Evolutionary conservation across 2,888 invertebrate genomes (phyloP).

Genomic region (Leptarthrus brevirostris): DNA sequence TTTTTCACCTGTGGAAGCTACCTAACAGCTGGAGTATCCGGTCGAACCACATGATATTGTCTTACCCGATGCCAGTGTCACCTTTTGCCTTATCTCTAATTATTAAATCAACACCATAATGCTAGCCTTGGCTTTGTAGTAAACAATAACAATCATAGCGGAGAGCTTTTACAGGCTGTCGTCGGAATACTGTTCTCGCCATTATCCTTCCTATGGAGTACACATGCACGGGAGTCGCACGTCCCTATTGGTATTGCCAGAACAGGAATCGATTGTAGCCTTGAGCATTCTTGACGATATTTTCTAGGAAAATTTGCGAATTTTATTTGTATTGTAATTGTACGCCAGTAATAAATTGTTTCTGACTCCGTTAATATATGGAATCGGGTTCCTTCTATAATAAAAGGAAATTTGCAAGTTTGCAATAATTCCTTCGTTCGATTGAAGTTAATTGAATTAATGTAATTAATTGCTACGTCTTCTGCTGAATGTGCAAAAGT

Average conservation of each 20-base stretch:
- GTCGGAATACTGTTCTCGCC: not conserved
- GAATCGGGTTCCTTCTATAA: no score
- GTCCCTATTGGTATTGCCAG: not conserved
- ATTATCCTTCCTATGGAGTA: conserved; percentile 8
- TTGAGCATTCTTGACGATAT: not conserved
- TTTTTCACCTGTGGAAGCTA: not conserved
- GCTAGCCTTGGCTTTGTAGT: not conserved
- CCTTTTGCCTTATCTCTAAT: not conserved
- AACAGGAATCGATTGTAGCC: conserved; percentile 28
- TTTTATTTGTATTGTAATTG: no score
- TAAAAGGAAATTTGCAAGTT: no score
- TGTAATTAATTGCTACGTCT: no score
- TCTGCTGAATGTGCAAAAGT: no score
- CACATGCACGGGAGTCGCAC: not conserved
- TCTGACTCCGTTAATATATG: no score
- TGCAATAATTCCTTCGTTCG: no score
- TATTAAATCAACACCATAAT: not conserved
- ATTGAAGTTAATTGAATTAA: no score
- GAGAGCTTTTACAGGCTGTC: not conserved
- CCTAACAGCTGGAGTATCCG: not conserved
- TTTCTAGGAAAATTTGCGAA: not conserved
- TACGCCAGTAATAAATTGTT: no score
- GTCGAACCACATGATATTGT: not conserved
- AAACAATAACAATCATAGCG: not conserved
- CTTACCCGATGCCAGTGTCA: not conserved